Conservation (phyloP, 2,797 vertebrate genomes). For the Yasuhikotakia modesta region DNA sequence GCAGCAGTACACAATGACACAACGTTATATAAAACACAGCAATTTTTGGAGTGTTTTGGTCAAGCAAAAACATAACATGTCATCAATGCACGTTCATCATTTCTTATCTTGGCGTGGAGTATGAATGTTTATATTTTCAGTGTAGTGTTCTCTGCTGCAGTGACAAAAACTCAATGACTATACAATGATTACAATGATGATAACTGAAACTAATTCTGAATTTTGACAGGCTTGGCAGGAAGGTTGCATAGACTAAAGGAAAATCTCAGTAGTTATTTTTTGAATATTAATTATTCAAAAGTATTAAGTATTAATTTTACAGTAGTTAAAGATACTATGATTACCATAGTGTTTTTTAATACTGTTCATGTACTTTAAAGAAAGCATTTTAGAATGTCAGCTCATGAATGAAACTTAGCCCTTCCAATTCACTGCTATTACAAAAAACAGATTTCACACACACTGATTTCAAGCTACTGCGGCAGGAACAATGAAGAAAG, state of each 20-base stretch:
- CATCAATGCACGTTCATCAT: constrained; percentile 26
- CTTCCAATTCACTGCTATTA: not conserved
- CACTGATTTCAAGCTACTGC: constrained; percentile 26
- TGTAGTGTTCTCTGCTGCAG: not conserved
- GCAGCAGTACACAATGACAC: constrained; percentile 38
- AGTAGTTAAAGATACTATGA: no score
- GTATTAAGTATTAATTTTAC: no score
- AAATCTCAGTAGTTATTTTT: no score
- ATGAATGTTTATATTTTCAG: constrained; percentile 24
- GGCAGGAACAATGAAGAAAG: constrained; percentile 47
- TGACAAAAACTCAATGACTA: no score
- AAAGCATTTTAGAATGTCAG: not conserved
- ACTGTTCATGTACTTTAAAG: not conserved
- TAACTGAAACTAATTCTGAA: not conserved
- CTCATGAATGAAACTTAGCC: not conserved
- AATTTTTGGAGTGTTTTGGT: constrained; percentile 41
- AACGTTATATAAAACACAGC: constrained; percentile 27
- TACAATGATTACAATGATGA: not conserved
- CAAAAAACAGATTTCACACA: constrained; percentile 4
- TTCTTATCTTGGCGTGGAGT: constrained; percentile 21
- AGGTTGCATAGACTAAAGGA: no score
- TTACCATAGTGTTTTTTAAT: no score
- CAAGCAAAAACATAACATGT: constrained; percentile 42
- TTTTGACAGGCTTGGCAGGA: not conserved
- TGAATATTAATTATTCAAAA: no score